Evolutionary conservation across 1,140 invertebrate species (phyloP).

Genomic region (Caenorhabditis latens): DNA sequence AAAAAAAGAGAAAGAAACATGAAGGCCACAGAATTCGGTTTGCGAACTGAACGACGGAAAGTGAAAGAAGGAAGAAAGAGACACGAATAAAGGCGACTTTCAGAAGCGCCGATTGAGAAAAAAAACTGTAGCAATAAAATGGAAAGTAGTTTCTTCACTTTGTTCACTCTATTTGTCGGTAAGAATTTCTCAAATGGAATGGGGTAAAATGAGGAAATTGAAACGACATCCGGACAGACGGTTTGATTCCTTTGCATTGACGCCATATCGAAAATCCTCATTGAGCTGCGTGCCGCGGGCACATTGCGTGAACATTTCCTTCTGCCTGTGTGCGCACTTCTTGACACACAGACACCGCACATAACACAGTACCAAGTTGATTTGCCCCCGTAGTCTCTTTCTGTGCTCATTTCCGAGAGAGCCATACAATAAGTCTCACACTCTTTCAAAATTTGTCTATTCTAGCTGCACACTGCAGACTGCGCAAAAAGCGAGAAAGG

Average conservation of each 20-base stretch:
- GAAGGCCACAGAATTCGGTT: constrained; percentile 31
- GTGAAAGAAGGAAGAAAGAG: constrained; percentile 49
- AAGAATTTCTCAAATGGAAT: background rate
- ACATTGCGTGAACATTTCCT: background rate
- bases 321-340: background rate
- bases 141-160: background rate
- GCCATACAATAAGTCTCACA: constrained; percentile 21
- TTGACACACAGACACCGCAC: constrained; percentile 38
- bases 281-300: constrained; percentile 4
- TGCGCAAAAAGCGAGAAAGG: background rate
- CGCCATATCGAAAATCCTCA: background rate
- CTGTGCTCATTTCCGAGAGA: background rate
- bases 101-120: background rate
- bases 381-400: background rate
- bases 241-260: background rate
- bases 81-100: background rate
- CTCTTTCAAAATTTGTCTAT: constrained; percentile 16
- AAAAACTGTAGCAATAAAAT: background rate
- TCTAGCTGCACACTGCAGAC: background rate
- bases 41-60: constrained; percentile 42
- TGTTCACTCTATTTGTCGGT: no score
- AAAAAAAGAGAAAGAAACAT: background rate
- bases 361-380: constrained; percentile 29
- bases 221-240: background rate
- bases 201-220: background rate